Percentiles rank a stretch among this genome's conserved stretches.
Evolutionary conservation across 2,888 invertebrate species (phyloP).

Genomic region (Alitta virens): DNA sequence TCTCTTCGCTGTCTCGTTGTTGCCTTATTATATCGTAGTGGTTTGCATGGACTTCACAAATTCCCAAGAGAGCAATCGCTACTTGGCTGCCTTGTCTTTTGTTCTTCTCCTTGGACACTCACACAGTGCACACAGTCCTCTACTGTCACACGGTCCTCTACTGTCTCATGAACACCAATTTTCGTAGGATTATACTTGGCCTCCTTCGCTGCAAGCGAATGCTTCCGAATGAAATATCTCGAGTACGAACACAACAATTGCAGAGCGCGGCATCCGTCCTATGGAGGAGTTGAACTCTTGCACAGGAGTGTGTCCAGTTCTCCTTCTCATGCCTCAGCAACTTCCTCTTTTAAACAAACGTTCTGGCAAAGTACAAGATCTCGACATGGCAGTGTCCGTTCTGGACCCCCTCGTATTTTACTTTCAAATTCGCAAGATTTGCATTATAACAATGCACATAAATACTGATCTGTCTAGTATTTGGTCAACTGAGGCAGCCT

Average conservation of each 20-base stretch:
- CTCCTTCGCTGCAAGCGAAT: background rate
- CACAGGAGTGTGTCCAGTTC: too few species aligned
- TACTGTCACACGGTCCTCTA: conserved; percentile 33
- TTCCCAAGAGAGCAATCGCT: background rate
- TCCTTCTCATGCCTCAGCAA: too few species aligned
- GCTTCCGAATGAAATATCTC: background rate
- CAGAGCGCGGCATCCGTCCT: too few species aligned
- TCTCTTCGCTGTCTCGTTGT: conserved; percentile 76
- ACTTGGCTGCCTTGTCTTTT: conserved; percentile 21
- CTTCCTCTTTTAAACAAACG: too few species aligned
- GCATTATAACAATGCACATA: too few species aligned
- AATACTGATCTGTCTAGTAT: too few species aligned
- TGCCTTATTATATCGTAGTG: conserved; percentile 59
- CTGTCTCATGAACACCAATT: conserved; percentile 29
- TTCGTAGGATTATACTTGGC: conserved; percentile 12
- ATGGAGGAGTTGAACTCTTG: too few species aligned
- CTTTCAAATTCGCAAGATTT: too few species aligned
- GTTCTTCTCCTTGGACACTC: conserved; percentile 30
- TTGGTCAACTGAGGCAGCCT: too few species aligned
- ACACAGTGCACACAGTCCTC: conserved; percentile 33
- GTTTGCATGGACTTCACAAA: conserved; percentile 23
- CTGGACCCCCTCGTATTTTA: too few species aligned
- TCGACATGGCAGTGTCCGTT: too few species aligned
- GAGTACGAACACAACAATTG: background rate
- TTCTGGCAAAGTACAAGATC: too few species aligned